These are phyloP conservation scores for Hemiprocne comata DNA, from an alignment of 2,113 vertebrate genomes.

Conservation along the genomic window DNA sequence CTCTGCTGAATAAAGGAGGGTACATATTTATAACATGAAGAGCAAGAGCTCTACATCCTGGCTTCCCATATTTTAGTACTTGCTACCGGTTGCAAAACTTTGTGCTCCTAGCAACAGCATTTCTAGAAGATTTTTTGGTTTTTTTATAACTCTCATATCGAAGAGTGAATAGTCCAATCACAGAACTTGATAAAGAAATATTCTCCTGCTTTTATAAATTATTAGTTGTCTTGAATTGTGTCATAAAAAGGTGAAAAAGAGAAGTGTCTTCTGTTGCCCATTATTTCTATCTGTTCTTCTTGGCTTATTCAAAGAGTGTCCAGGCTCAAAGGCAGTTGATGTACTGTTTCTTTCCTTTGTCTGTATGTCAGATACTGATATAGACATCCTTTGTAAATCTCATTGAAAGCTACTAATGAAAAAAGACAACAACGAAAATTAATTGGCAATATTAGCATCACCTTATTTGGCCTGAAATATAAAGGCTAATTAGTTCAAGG, in stretches of 20 bases:
- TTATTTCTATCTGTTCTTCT: background rate
- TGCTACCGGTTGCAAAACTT: background rate
- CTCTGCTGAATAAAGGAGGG: background rate
- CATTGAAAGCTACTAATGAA: background rate
- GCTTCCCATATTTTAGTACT: background rate
- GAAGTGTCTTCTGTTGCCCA: background rate
- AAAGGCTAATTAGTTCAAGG: background rate
- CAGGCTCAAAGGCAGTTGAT: background rate
- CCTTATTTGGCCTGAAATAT: background rate
- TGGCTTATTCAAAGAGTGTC: background rate
- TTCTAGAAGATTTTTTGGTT: background rate
- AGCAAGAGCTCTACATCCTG: background rate
- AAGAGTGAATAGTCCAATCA: background rate
- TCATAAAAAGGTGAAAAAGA: background rate
- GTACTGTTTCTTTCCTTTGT: background rate
- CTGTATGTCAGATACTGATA: background rate
- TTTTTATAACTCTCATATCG: background rate
- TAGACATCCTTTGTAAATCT: background rate
- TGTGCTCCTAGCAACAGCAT: background rate
- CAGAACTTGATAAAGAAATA: background rate
- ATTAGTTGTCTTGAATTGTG: background rate
- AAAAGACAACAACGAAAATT: background rate
- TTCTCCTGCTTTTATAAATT: background rate
- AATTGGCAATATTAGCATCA: background rate
- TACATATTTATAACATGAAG: conserved; percentile 36